These are phyloP conservation scores for Acronicta alni DNA, from an alignment of 2,888 invertebrate species.

Conservation along the genomic window DNA sequence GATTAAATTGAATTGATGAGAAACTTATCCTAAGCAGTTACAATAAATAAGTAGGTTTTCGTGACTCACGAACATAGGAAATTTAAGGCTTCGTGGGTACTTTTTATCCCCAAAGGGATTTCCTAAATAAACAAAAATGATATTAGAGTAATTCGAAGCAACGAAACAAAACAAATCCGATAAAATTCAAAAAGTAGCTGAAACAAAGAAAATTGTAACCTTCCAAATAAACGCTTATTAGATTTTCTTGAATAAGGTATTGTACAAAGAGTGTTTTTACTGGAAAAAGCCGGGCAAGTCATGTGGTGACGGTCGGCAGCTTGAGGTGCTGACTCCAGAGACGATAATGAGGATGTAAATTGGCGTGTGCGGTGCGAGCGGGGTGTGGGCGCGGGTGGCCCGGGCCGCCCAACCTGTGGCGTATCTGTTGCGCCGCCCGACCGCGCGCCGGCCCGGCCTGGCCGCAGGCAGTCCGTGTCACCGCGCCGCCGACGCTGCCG, in stretches of 20 bases:
- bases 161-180: conserved; percentile 55
- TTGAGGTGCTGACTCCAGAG: conserved; percentile 71
- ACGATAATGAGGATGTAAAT: conserved; percentile 86
- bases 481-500: conserved; percentile 57
- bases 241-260: conserved; percentile 49
- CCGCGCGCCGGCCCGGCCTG: conserved; percentile 64
- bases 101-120: conserved; percentile 36
- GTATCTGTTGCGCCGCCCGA: conserved; percentile 85
- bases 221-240: conserved; percentile 55
- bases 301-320: conserved; percentile 58
- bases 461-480: conserved; percentile 62
- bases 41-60: conserved; percentile 12
- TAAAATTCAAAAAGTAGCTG: conserved; percentile 44
- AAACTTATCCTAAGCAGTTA: background rate
- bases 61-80: conserved; percentile 10
- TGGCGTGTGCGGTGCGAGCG: conserved; percentile 68
- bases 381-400: conserved; percentile 68
- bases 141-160: conserved; percentile 49
- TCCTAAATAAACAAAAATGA: conserved; percentile 43
- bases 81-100: background rate
- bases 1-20: conserved; percentile 7
- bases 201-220: conserved; percentile 53
- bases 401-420: conserved; percentile 88
- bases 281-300: conserved; percentile 46
- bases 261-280: conserved; percentile 34